Conservation (phyloP, 2,797 vertebrate genomes). For the Rhodeus uyekii region DNA sequence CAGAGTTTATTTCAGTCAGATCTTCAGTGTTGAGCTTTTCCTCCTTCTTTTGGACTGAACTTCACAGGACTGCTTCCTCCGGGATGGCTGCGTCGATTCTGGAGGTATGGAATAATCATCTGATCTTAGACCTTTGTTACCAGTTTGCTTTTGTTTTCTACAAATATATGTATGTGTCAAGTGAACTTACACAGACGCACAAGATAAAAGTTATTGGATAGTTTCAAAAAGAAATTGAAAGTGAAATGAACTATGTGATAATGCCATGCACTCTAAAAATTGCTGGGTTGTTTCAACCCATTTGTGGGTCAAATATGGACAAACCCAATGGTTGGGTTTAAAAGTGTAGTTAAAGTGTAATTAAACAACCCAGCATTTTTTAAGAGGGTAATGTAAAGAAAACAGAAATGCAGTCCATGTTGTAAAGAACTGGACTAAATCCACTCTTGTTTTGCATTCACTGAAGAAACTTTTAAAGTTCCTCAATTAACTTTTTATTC, state of each 20-base stretch:
- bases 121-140: not conserved
- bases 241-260: not conserved
- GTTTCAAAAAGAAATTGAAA: not conserved
- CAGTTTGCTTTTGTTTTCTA: not conserved
- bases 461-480: not conserved
- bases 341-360: not conserved
- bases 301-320: no score
- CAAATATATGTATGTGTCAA: not conserved
- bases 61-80: slow-evolving; percentile 81
- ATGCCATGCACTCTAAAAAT: not conserved
- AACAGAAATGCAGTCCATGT: not conserved
- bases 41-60: slow-evolving; percentile 69
- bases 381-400: no score
- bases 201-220: not conserved
- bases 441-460: not conserved
- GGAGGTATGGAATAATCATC: slow-evolving; percentile 79
- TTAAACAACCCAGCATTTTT: no score
- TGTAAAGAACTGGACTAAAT: not conserved
- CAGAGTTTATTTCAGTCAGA: slow-evolving; percentile 72
- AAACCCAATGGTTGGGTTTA: not conserved
- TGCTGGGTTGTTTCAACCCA: no score
- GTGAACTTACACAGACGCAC: not conserved
- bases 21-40: slow-evolving; percentile 43
- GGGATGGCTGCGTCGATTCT: slow-evolving; percentile 91
- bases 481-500: not conserved